Conservation (phyloP, 2,113 vertebrate genomes). For the Setophaga petechia region DNA sequence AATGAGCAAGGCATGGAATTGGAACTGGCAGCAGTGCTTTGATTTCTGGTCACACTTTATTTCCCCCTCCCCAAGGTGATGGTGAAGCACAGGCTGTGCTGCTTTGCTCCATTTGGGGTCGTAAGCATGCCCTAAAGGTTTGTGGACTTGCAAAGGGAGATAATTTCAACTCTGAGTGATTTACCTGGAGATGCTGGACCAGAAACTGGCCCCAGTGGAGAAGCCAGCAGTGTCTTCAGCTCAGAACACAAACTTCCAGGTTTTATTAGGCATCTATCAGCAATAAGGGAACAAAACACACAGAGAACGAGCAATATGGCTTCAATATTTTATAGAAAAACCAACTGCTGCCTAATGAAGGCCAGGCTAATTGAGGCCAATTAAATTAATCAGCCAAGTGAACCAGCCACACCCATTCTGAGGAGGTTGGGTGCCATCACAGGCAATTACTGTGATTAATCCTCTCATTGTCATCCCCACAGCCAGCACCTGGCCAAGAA, state of each 20-base stretch:
- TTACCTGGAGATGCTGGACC: not conserved
- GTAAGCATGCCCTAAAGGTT: not conserved
- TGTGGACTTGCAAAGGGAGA: not conserved
- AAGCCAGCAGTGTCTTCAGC: not conserved
- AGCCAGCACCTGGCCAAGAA: not conserved
- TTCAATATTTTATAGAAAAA: not conserved
- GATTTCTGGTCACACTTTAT: not conserved
- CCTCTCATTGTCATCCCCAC: not conserved
- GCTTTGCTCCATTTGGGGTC: not conserved
- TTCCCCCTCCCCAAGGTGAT: not conserved
- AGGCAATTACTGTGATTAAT: constrained; percentile 1
- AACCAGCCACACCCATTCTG: not conserved
- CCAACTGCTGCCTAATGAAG: not conserved
- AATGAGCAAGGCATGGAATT: not conserved
- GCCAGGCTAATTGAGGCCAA: not conserved
- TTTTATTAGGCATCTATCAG: not conserved
- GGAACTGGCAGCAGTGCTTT: not conserved
- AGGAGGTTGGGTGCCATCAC: not conserved
- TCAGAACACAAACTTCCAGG: not conserved
- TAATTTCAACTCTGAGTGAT: not conserved
- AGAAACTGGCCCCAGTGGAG: not conserved
- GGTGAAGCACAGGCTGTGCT: not conserved
- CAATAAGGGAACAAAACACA: not conserved
- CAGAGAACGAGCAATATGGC: not conserved
- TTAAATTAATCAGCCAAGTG: not conserved